Conservation (phyloP, 2,797 vertebrate genomes). For the Sebastiscus albofasciatus region DNA sequence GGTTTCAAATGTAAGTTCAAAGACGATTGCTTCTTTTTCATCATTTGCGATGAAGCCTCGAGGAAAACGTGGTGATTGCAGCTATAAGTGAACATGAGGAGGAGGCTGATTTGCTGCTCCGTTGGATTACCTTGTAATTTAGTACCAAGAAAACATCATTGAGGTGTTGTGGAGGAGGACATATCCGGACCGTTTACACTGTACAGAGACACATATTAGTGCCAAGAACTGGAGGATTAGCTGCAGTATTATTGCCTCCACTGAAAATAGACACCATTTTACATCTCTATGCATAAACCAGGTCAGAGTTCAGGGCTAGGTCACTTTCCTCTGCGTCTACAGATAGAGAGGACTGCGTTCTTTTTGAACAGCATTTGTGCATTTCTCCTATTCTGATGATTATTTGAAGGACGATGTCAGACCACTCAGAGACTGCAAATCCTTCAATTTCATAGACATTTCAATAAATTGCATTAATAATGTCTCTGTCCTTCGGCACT, state of each 20-base stretch:
- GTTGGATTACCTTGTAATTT: constrained; percentile 53
- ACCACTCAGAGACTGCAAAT: background rate
- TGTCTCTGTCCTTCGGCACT: background rate
- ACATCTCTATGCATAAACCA: background rate
- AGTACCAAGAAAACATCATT: constrained; percentile 31
- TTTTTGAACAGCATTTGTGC: background rate
- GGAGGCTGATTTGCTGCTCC: constrained; percentile 48
- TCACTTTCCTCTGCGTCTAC: background rate
- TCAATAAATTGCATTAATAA: background rate
- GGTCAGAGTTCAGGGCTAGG: background rate
- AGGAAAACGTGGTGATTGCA: constrained; percentile 42
- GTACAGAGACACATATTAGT: background rate
- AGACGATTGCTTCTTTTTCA: constrained; percentile 35
- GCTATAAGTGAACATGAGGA: constrained; percentile 46
- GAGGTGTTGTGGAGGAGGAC: constrained; percentile 47
- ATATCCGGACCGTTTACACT: constrained; percentile 9
- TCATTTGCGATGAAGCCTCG: constrained; percentile 48
- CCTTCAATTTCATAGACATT: background rate
- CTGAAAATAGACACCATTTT: background rate
- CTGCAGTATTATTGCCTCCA: constrained; percentile 22
- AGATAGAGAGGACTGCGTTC: background rate
- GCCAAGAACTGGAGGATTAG: constrained; percentile 19
- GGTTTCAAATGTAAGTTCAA: constrained; percentile 44
- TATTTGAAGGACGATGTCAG: background rate
- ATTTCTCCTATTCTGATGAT: background rate